Base-by-base conservation (phyloP, 2,797 vertebrate genomes). In the Borostomias antarcticus region DNA sequence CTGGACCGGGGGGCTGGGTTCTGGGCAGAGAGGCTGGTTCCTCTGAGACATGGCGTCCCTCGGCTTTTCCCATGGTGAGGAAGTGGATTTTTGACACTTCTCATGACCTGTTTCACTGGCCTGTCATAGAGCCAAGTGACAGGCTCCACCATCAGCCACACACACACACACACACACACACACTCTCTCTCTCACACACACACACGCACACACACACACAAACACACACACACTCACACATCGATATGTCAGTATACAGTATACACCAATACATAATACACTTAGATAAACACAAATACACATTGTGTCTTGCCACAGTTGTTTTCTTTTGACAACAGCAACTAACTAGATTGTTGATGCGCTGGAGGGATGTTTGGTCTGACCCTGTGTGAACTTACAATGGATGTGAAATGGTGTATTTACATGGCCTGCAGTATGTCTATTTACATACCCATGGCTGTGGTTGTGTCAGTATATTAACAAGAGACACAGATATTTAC, bases 31-130 rank as follows among this genome's bases (percentile, higher is more conserved):
- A 82, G 82, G n/a, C n/a, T n/a, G 72, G 81, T 74, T 66, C 62
- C 66, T 61, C 88, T 88, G 87, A 91, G 91, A 83, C 88, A 76
- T 73, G 79, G 86, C 90, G 86, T 85, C 87, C 78, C 21, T 53
- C 2, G 17, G 3, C 5, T 85, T 86, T 77, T 93, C 92, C 90
- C 92, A 93, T 91, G 86, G 86, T 77, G 87, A 93, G 89, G 90
- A 93, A 91, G 88, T 90, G 86, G 82, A 89, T 91, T 92, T 92
- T 88, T 93, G 93, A 93, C 92, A 94, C 93, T 95, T 95, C 93
- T 94, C 93, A 92, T 93, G 93, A 94, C 94, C 93, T 89, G 85
- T 89, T 85, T 90, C 89, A 82, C 77, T 82, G 77, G 84, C 84
- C 88, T 92, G 92, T 92, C 86, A 82, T 65, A 30, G 85, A 89